phyloP scores from a whole-genome alignment of 2,888 invertebrate species.

The Ormyrus labotus region DNA sequence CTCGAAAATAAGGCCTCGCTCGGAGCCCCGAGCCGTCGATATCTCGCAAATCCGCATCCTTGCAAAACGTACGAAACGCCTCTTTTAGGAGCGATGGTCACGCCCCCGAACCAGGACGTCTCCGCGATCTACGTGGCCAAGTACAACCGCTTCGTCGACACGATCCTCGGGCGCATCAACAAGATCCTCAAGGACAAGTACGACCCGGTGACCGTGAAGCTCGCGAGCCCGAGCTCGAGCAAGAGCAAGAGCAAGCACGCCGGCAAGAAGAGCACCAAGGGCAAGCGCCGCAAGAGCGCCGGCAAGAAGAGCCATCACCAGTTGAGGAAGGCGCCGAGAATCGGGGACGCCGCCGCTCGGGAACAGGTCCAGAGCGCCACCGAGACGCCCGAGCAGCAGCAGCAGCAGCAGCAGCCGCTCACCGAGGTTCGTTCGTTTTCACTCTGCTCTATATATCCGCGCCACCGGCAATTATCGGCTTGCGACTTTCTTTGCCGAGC shows the following conservation, averaged over 20 bases:
- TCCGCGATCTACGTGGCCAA: conserved; percentile 87
- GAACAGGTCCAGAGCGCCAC: not conserved
- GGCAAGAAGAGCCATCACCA: not conserved
- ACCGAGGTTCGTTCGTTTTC: conserved; percentile 29
- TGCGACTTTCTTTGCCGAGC: too few relatives aligned
- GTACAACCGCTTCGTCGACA: conserved; percentile 91
- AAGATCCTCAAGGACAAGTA: conserved; percentile 87
- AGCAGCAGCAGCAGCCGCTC: not conserved
- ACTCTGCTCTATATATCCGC: not conserved
- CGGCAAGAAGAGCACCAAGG: conserved; percentile 66
- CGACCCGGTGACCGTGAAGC: conserved; percentile 89
- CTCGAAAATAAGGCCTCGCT: too few relatives aligned
- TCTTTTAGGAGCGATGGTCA: conserved; percentile 47
- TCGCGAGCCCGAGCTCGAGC: conserved; percentile 78
- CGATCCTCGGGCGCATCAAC: conserved; percentile 88
- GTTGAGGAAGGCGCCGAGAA: not conserved
- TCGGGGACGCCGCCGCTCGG: conserved; percentile 8
- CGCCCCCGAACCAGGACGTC: conserved; percentile 69
- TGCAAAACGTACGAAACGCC: conserved; percentile 5
- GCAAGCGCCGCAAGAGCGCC: conserved; percentile 37
- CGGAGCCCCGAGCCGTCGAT: too few relatives aligned
- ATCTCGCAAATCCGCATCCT: too few relatives aligned
- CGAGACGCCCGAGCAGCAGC: not conserved
- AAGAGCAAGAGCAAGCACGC: conserved; percentile 65
- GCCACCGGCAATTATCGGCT: too few relatives aligned